Conservation (phyloP, 2,888 invertebrate species). For the Campaea margaritaria region DNA sequence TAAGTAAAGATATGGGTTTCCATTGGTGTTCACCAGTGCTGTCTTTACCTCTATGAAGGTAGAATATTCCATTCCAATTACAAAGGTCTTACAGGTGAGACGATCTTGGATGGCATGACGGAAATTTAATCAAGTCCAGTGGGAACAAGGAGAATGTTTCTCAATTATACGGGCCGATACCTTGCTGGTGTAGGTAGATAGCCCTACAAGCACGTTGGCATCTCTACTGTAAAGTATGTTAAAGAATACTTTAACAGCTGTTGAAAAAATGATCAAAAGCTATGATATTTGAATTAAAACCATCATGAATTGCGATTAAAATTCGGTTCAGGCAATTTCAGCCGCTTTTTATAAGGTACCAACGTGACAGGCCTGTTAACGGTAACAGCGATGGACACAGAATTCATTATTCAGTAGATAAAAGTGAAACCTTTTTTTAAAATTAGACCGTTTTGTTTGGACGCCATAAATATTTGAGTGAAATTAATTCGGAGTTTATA, state of each 20-base stretch:
- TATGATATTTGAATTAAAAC: background rate
- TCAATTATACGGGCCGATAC: conserved; percentile 38
- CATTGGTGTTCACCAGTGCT: background rate
- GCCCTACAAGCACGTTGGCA: conserved; percentile 2
- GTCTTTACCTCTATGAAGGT: background rate
- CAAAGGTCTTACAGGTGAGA: conserved; percentile 36
- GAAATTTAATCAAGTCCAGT: conserved; percentile 40
- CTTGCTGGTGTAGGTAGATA: conserved; percentile 23
- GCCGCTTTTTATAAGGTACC: background rate
- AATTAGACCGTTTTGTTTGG: background rate
- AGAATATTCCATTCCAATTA: conserved; percentile 30
- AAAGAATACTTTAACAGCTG: no score
- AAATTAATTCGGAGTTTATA: background rate
- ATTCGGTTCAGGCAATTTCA: conserved; percentile 1
- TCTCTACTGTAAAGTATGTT: background rate
- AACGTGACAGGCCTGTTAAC: conserved; percentile 1
- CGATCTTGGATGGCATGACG: conserved; percentile 34
- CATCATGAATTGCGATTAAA: background rate
- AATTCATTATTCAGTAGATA: conserved; percentile 1
- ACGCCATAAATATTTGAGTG: background rate
- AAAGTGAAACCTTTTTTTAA: background rate
- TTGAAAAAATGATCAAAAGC: background rate
- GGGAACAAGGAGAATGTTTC: conserved; percentile 30
- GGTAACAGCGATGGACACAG: background rate
- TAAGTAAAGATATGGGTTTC: background rate